Conservation (phyloP, 2,888 invertebrate genomes). For the Calameuta idolon region DNA sequence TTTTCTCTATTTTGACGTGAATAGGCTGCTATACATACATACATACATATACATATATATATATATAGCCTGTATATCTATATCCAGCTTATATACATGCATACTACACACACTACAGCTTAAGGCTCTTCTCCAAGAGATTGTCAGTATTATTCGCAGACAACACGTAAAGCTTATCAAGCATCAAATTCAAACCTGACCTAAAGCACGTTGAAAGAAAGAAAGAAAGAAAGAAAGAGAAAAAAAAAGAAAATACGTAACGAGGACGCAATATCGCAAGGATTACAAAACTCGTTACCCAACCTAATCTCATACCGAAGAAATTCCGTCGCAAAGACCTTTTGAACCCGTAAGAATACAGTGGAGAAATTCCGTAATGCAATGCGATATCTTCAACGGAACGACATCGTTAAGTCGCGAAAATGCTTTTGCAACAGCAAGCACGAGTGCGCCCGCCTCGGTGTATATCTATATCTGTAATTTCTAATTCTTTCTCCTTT, state of each 20-base stretch:
- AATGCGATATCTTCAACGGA: neutral
- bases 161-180: too few relatives aligned
- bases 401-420: neutral
- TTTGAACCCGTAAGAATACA: neutral
- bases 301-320: neutral
- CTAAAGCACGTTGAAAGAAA: too few relatives aligned
- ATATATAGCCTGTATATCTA: too few relatives aligned
- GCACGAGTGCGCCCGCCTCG: neutral
- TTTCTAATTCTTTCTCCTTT: neutral
- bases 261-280: neutral
- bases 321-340: neutral
- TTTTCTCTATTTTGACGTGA: too few relatives aligned
- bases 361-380: neutral
- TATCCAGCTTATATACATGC: too few relatives aligned
- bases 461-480: neutral
- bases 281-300: neutral
- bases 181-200: too few relatives aligned
- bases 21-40: too few relatives aligned
- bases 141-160: too few relatives aligned
- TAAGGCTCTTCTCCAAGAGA: too few relatives aligned
- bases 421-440: neutral
- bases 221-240: too few relatives aligned
- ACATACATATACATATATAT: too few relatives aligned
- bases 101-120: too few relatives aligned
- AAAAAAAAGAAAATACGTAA: neutral